Conservation (phyloP, 2,113 vertebrate genomes). For the Cheirogaleus medius region DNA sequence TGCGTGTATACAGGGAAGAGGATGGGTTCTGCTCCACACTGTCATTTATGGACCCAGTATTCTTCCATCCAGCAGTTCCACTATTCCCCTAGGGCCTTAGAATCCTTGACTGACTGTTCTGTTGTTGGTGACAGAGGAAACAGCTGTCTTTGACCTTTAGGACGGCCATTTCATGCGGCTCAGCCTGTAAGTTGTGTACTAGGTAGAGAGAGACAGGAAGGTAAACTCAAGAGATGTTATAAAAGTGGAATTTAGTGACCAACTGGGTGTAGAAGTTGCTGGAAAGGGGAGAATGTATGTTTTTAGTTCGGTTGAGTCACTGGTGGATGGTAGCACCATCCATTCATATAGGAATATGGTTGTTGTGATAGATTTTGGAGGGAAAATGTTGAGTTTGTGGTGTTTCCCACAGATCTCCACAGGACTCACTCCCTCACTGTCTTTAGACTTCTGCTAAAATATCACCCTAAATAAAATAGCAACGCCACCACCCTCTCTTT, state of each 20-base stretch:
- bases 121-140: neutral
- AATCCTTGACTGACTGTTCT: neutral
- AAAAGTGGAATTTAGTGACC: neutral
- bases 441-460: neutral
- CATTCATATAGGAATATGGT: neutral
- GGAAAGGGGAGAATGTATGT: neutral
- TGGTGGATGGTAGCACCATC: neutral
- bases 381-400: neutral
- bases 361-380: neutral
- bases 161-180: neutral
- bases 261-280: neutral
- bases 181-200: neutral
- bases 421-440: neutral
- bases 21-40: neutral
- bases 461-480: neutral
- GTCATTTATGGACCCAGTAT: neutral
- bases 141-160: neutral
- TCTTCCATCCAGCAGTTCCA: neutral
- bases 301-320: neutral
- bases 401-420: neutral
- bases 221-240: neutral
- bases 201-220: neutral
- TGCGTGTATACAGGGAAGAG: neutral
- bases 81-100: neutral
- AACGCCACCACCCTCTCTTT: neutral